Percentiles rank a stretch among this genome's conserved stretches.
Evolutionary conservation across 2,113 vertebrate species (phyloP).

Genomic region (Erythrolamprus reginae): DNA sequence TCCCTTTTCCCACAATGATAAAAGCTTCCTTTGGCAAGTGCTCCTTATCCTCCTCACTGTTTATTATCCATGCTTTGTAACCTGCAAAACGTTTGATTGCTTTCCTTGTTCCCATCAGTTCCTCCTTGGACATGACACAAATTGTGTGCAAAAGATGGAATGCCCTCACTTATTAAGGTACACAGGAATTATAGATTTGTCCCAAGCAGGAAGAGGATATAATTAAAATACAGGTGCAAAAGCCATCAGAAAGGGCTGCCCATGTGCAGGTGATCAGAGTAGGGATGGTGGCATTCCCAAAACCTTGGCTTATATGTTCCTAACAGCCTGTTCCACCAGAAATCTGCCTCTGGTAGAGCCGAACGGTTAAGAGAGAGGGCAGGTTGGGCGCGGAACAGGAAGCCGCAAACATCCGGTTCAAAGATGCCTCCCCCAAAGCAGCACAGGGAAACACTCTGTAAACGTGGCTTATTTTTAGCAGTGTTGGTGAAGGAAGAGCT

Average conservation of each 20-base stretch:
- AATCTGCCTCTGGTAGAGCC: background rate
- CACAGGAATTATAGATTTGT: background rate
- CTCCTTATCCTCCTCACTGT: background rate
- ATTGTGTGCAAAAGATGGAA: background rate
- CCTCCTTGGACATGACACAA: background rate
- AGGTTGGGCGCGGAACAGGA: slow-evolving; percentile 53
- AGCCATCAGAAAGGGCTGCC: background rate
- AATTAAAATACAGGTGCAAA: background rate
- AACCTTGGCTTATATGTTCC: background rate
- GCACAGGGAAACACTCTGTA: background rate
- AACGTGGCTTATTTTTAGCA: background rate
- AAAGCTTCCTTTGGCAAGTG: background rate
- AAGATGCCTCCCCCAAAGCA: background rate
- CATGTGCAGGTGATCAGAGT: too few species aligned
- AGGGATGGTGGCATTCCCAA: background rate
- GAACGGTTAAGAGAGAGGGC: background rate
- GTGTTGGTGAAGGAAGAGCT: background rate
- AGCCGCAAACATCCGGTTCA: slow-evolving; percentile 65
- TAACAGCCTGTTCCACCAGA: background rate
- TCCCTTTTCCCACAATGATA: background rate
- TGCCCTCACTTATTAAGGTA: too few species aligned
- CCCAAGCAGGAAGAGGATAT: background rate
- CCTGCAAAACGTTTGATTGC: background rate
- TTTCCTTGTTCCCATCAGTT: background rate
- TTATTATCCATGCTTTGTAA: background rate